Percentiles rank a stretch among this genome's conserved stretches.
Evolutionary conservation across 2,888 invertebrate species (phyloP).

Genomic region (Eristalis pertinax): DNA sequence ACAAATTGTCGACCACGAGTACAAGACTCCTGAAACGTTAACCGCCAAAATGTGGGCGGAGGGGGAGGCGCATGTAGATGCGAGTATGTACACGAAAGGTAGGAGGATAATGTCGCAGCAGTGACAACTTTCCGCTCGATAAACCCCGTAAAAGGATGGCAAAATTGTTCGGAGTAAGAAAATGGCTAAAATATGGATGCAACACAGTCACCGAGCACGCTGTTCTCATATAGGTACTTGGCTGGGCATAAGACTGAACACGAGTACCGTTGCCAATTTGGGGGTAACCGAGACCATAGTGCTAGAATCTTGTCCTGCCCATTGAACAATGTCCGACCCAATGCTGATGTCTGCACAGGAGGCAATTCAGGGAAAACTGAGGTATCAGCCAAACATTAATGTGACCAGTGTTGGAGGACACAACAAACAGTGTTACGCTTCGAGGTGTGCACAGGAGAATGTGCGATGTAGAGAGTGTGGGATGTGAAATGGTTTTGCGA

Average conservation of each 20-base stretch:
- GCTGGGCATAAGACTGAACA: slow-evolving; percentile 56
- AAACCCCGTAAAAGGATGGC: slow-evolving; percentile 56
- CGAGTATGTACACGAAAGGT: background rate
- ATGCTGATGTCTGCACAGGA: background rate
- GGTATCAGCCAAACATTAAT: slow-evolving; percentile 69
- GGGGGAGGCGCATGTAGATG: background rate
- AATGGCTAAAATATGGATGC: slow-evolving; percentile 66
- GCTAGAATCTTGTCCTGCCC: slow-evolving; percentile 60
- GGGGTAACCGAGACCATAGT: slow-evolving; percentile 48
- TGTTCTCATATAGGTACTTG: slow-evolving; percentile 21
- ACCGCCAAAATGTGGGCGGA: slow-evolving; percentile 40
- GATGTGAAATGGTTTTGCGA: background rate
- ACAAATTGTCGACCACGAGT: slow-evolving; percentile 30
- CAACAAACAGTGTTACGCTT: slow-evolving; percentile 52
- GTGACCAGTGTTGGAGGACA: slow-evolving; percentile 52
- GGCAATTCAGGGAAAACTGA: slow-evolving; percentile 50
- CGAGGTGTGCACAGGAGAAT: slow-evolving; percentile 11
- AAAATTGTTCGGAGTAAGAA: slow-evolving; percentile 58
- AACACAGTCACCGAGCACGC: slow-evolving; percentile 14
- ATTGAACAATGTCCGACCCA: slow-evolving; percentile 44
- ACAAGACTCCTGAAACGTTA: slow-evolving; percentile 51
- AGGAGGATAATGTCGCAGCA: slow-evolving; percentile 55
- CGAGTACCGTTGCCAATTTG: slow-evolving; percentile 54
- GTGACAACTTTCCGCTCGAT: slow-evolving; percentile 69
- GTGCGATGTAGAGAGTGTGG: too few relatives aligned